These are phyloP conservation scores for Pocillopora damicornis DNA, from an alignment of 64 coral and sea anemone species.

Conservation along the genomic window DNA sequence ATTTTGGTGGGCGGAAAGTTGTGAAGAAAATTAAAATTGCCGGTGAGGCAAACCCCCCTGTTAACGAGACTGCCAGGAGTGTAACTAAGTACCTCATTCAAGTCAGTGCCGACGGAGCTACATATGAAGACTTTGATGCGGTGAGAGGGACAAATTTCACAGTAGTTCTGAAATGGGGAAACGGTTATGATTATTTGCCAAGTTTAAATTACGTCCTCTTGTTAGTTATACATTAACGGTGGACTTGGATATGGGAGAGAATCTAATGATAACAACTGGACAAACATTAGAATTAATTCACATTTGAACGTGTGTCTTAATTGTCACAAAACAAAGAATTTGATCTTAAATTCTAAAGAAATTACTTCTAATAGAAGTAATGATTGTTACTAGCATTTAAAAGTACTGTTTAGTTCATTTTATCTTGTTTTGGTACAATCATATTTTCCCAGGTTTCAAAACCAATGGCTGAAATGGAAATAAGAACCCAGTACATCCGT, in stretches of 20 bases:
- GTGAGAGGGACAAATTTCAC: neutral
- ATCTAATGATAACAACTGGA: too few relatives aligned
- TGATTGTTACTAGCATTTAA: too few relatives aligned
- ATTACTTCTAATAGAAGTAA: too few relatives aligned
- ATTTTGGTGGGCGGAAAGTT: conserved; percentile 12
- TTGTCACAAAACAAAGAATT: too few relatives aligned
- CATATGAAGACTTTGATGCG: conserved; percentile 49
- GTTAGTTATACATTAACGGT: too few relatives aligned
- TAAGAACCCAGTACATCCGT: conserved; percentile 44
- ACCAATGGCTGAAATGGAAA: neutral
- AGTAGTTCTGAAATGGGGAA: too few relatives aligned
- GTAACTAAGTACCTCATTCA: conserved; percentile 70
- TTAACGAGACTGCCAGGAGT: conserved; percentile 58
- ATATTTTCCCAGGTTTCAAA: neutral
- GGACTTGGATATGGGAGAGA: too few relatives aligned
- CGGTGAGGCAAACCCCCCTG: conserved; percentile 42
- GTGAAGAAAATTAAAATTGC: conserved; percentile 37
- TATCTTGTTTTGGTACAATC: neutral
- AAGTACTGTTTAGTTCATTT: neutral
- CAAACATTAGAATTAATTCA: too few relatives aligned
- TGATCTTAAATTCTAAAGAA: too few relatives aligned
- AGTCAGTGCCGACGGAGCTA: conserved; percentile 46
- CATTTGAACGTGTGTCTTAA: too few relatives aligned
- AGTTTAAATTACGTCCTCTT: too few relatives aligned
- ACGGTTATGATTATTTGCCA: too few relatives aligned